Base-by-base conservation (phyloP, 2,797 vertebrate genomes). In the Neoniphon sammara region DNA sequence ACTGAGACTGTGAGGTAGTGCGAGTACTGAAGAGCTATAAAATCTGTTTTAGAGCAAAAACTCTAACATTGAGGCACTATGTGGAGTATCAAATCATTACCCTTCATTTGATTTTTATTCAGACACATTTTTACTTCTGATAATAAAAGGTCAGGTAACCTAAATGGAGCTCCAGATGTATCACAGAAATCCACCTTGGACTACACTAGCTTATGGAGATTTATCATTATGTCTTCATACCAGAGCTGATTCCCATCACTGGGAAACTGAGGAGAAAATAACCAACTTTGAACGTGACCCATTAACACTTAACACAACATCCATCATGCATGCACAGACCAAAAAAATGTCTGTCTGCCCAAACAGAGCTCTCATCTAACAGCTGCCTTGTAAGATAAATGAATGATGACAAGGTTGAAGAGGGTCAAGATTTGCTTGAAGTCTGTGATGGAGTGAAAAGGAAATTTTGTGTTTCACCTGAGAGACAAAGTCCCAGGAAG, bases 221-320 rank as follows among this genome's bases (percentile, higher is more conserved):
- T 49, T 18, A 15, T 18, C 12, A 21, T n/a, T 15, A 18, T 39
- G 30, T 31, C 42, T 34, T 34, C 31, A 34, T 34, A 60, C 52
- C 23, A 63, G 21, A 42, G 56, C 39, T 49, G 52, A 68, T 12
- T 44, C 42, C 23, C 27, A 14, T 59, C 54, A 27, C 62, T 18
- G 27, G 53, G 27, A 11, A 25, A 18, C 27, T n/a, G 9, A 42
- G 30, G 30, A 57, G 52, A 10, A 20, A 62, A 12, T 14, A 62
- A 27, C 11, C 31, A 31, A 34, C 18, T 36, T 64, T 34, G 50
- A 17, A 3, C 8, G 50, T 52, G 20, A 52, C 50, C 50, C 20
- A 21, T 11, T 17, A 52, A 52, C n/a, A 7, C 50, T 27, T 27
- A 27, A 27, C 25, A 27, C 25, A 27, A 27, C 25, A 39, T 39